These are phyloP conservation scores for Galemys pyrenaicus DNA, from an alignment of 2,113 vertebrate genomes.

Conservation along the genomic window DNA sequence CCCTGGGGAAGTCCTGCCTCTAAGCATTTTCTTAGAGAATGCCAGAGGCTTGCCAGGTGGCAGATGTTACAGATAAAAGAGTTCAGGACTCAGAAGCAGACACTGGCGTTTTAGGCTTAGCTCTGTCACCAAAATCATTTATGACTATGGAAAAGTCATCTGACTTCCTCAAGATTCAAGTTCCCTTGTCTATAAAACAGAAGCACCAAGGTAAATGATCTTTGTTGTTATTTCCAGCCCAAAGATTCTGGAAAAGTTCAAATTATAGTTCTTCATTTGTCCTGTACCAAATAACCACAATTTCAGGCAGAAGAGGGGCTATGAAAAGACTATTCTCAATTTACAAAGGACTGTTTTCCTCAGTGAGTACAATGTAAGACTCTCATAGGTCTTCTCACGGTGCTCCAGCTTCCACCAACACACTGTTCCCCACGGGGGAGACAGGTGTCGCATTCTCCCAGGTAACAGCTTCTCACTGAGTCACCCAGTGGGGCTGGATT, in stretches of 20 bases:
- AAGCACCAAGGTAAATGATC: background rate
- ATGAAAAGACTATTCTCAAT: background rate
- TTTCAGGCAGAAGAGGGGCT: background rate
- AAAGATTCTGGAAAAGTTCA: background rate
- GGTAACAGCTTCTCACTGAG: background rate
- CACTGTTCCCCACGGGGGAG: background rate
- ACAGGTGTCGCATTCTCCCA: background rate
- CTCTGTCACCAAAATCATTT: background rate
- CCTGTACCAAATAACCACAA: background rate
- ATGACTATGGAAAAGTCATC: background rate
- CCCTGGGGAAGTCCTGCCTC: background rate
- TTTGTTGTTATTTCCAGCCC: background rate
- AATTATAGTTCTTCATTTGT: background rate
- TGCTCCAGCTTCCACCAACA: accelerated
- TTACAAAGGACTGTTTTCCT: background rate
- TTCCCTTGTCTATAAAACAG: background rate
- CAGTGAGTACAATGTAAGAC: too few relatives aligned
- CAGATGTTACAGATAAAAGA: background rate
- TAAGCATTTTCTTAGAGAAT: conserved; percentile 16
- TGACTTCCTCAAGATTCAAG: background rate
- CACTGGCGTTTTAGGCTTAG: background rate
- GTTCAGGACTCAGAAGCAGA: background rate
- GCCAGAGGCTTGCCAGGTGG: background rate
- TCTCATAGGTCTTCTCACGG: background rate
- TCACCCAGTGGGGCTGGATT: background rate